Percentiles rank a stretch among this genome's conserved stretches.
phyloP scores from a whole-genome alignment of 2,797 vertebrate species.

The Scolopax bukidnonensis region DNA sequence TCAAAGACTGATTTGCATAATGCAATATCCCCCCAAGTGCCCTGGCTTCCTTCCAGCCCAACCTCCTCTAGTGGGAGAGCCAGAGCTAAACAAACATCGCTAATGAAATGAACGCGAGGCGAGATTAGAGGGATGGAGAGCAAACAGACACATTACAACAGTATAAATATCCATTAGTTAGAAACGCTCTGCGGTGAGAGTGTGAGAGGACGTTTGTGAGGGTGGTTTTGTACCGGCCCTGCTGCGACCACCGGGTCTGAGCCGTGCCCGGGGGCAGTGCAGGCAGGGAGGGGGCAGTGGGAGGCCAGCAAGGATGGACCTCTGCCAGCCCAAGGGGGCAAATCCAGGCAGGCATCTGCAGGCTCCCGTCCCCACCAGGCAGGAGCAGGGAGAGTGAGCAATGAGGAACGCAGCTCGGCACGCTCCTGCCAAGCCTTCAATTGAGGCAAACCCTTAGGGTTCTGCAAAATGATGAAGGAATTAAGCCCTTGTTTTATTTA shows the following conservation, averaged over 20 bases:
- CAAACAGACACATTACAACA: constrained; percentile 52
- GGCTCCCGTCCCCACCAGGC: background rate
- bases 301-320: background rate
- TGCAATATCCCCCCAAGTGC: constrained; percentile 78
- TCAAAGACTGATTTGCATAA: constrained; percentile 78
- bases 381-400: background rate
- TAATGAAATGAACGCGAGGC: constrained; percentile 58
- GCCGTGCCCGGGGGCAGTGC: background rate
- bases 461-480: constrained; percentile 63
- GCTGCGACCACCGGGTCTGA: fast-evolving
- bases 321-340: background rate
- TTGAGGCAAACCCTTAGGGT: constrained; percentile 59
- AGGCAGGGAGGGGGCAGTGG: background rate
- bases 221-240: background rate
- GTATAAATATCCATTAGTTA: constrained; percentile 60
- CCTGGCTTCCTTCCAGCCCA: constrained; percentile 66
- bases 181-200: background rate
- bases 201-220: fast-evolving
- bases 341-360: fast-evolving
- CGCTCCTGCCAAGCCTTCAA: constrained; percentile 44
- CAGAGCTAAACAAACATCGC: constrained; percentile 67
- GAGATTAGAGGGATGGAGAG: constrained; percentile 59
- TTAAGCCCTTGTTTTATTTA: constrained; percentile 74
- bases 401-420: background rate
- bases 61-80: constrained; percentile 59